A percentile compares a stretch with the other conserved stretches of the same genome.
These are phyloP conservation scores for Palaemon carinicauda DNA, from an alignment of 1,140 invertebrate genomes.

Conservation along the genomic window DNA sequence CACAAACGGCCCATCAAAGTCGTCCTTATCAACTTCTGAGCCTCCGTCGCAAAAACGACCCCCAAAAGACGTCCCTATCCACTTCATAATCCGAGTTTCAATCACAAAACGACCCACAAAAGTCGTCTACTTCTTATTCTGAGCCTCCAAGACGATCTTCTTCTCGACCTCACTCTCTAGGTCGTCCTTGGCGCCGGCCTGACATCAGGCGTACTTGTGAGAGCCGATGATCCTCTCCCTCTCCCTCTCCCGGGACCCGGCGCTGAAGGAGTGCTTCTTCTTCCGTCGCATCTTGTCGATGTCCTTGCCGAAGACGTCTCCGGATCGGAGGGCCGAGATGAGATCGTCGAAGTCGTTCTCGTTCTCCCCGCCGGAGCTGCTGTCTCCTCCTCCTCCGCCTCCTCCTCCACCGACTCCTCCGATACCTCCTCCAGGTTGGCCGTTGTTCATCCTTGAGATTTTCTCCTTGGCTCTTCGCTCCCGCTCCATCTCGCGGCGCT, in stretches of 20 bases:
- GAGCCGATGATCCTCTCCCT: slow-evolving; percentile 38
- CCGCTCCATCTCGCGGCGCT: slow-evolving; percentile 46
- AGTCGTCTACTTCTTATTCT: too few species aligned
- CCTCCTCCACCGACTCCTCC: neutral
- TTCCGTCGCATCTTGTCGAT: slow-evolving; percentile 89
- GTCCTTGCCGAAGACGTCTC: slow-evolving; percentile 97
- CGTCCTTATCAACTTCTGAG: too few species aligned
- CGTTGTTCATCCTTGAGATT: neutral
- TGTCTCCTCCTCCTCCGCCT: slow-evolving; percentile 10
- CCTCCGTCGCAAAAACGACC: too few species aligned
- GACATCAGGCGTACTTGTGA: slow-evolving; percentile 32
- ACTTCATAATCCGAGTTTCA: too few species aligned
- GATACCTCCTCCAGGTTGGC: neutral
- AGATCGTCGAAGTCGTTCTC: slow-evolving; percentile 91
- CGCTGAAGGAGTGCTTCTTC: slow-evolving; percentile 59
- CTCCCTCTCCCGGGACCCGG: slow-evolving; percentile 34
- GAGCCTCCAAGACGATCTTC: too few species aligned
- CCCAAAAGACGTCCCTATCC: too few species aligned
- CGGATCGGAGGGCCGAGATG: slow-evolving; percentile 93
- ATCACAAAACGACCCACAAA: too few species aligned
- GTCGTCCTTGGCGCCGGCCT: too few species aligned
- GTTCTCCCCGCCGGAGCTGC: slow-evolving; percentile 53
- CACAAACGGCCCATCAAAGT: too few species aligned
- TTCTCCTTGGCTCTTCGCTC: slow-evolving; percentile 32
- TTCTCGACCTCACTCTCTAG: too few species aligned